Percentiles rank a stretch among this genome's conserved stretches.
phyloP scores from a whole-genome alignment of 2,113 vertebrate genomes.

The Ciconia stormi region DNA sequence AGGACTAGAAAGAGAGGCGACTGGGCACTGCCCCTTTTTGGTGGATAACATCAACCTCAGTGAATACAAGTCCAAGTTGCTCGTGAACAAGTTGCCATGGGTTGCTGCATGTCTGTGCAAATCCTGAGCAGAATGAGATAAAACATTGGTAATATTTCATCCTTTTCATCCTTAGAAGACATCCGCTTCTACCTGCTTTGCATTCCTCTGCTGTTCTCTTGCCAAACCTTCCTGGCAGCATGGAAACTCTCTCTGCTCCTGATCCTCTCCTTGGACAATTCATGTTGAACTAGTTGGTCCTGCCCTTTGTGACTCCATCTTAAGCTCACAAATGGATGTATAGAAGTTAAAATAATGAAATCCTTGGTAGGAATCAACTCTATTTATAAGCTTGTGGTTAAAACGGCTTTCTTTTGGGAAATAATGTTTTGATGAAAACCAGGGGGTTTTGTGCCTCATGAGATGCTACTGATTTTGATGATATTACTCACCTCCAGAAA shows the following conservation, averaged over 20 bases:
- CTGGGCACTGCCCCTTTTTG: neutral
- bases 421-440: neutral
- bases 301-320: neutral
- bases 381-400: neutral
- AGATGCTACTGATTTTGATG: neutral
- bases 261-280: neutral
- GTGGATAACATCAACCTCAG: too few species aligned
- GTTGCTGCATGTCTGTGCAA: neutral
- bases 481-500: neutral
- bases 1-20: rapidly evolving
- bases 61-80: neutral
- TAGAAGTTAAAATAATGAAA: neutral
- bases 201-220: neutral
- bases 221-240: neutral
- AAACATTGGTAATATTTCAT: neutral
- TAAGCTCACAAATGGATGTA: neutral
- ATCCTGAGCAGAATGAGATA: neutral
- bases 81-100: neutral
- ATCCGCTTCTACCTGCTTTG: neutral
- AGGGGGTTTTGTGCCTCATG: neutral
- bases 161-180: neutral
- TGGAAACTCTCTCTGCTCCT: neutral
- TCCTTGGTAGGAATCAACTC: neutral
- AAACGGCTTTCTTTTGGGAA: neutral
- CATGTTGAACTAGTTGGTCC: neutral